These are phyloP conservation scores for Dryocosmus kuriphilus DNA, from an alignment of 2,888 invertebrate species.

Conservation along the genomic window DNA sequence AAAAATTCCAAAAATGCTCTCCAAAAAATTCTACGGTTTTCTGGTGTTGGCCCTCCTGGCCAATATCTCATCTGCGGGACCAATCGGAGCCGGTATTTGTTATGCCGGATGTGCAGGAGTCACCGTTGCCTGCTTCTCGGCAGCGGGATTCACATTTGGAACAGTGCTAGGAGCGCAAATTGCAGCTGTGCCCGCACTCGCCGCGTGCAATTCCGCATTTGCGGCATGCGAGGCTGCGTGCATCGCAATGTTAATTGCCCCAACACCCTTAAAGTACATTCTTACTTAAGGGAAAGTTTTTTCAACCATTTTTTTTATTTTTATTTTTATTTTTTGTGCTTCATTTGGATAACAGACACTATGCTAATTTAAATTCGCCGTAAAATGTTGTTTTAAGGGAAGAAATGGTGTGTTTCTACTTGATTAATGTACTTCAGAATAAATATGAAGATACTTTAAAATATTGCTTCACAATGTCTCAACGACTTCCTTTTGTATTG, in stretches of 20 bases:
- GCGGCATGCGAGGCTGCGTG: conserved; percentile 55
- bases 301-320: no score
- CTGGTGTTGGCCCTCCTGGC: neutral
- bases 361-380: no score
- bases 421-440: no score
- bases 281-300: no score
- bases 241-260: conserved; percentile 45
- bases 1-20: neutral
- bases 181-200: conserved; percentile 54
- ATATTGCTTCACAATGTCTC: no score
- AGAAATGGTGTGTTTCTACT: no score
- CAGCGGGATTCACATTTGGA: conserved; percentile 58
- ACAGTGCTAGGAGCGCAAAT: conserved; percentile 53
- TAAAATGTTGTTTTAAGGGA: no score
- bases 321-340: no score
- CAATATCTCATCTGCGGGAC: conserved; percentile 43
- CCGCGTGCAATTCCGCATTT: conserved; percentile 55
- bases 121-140: conserved; percentile 54
- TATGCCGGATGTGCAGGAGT: conserved; percentile 57
- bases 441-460: no score
- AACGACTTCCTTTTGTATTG: no score
- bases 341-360: no score
- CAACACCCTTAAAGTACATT: conserved; percentile 43
- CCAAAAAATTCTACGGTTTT: neutral
- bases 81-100: conserved; percentile 53